phyloP scores from a whole-genome alignment of 2,888 invertebrate species.

The Empis livida region DNA sequence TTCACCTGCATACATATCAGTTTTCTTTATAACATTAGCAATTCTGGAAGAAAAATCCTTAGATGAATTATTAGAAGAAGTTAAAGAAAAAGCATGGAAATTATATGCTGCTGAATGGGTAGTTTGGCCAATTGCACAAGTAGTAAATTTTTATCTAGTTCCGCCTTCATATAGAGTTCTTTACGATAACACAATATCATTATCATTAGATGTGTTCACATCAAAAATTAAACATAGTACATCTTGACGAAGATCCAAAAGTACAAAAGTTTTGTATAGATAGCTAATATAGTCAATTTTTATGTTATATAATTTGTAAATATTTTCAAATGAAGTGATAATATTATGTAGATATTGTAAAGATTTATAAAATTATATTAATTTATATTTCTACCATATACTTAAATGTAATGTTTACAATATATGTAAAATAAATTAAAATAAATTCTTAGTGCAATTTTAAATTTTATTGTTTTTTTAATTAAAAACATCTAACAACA shows the following conservation, averaged over 20 bases:
- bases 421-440: background rate
- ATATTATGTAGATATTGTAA: background rate
- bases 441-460: background rate
- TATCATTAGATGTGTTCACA: constrained; percentile 76
- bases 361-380: background rate
- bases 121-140: constrained; percentile 86
- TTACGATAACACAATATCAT: constrained; percentile 73
- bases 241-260: too few species aligned
- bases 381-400: background rate
- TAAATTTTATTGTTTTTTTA: background rate
- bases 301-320: background rate
- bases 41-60: constrained; percentile 51
- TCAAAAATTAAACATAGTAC: constrained; percentile 59
- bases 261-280: too few species aligned
- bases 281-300: background rate
- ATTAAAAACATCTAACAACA: too few species aligned
- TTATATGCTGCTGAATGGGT: constrained; percentile 81
- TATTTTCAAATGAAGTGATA: too few species aligned
- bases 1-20: constrained; percentile 64
- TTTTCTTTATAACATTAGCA: constrained; percentile 65
- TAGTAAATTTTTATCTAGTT: constrained; percentile 81
- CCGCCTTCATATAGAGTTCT: constrained; percentile 71
- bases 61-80: constrained; percentile 50
- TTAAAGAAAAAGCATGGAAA: constrained; percentile 58
- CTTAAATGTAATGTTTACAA: background rate